Percentiles rank a stretch among this genome's conserved stretches.
Conservation (phyloP, 2,888 invertebrate genomes). For the Athripsodes cinereus region DNA sequence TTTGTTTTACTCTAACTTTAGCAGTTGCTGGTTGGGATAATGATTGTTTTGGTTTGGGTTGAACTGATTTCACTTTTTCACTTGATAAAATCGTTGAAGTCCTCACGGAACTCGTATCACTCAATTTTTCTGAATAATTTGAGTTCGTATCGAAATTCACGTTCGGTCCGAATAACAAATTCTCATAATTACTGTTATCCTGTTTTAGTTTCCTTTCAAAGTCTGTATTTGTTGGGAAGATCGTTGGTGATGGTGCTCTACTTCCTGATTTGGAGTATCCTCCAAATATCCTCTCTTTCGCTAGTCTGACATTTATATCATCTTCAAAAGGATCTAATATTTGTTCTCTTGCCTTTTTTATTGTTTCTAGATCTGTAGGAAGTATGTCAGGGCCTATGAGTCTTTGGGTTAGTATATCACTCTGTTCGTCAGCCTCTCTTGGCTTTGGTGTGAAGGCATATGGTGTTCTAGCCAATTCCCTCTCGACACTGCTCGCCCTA, state of each 20-base stretch:
- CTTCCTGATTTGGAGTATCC: slow-evolving; percentile 16
- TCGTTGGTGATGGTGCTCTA: slow-evolving; percentile 20
- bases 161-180: slow-evolving; percentile 17
- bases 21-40: neutral
- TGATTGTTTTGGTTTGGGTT: neutral
- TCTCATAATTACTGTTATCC: slow-evolving; percentile 11
- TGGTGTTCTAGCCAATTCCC: slow-evolving; percentile 47
- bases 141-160: slow-evolving; percentile 18
- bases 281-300: slow-evolving; percentile 25
- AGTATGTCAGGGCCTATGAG: slow-evolving; percentile 6
- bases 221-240: slow-evolving; percentile 24
- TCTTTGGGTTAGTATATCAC: slow-evolving; percentile 7
- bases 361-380: slow-evolving; percentile 10
- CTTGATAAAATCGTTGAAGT: neutral
- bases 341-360: slow-evolving; percentile 20
- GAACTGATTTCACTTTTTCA: neutral
- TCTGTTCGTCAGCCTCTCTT: slow-evolving; percentile 29
- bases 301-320: slow-evolving; percentile 25
- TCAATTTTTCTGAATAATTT: slow-evolving; percentile 20
- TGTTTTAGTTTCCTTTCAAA: slow-evolving; percentile 21
- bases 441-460: slow-evolving; percentile 43
- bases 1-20: neutral
- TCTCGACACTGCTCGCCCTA: slow-evolving; percentile 48
- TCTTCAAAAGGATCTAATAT: slow-evolving; percentile 26
- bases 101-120: slow-evolving; percentile 23